Evolutionary conservation across 1,140 invertebrate genomes (phyloP).

Genomic region (Drosophila takahashii): DNA sequence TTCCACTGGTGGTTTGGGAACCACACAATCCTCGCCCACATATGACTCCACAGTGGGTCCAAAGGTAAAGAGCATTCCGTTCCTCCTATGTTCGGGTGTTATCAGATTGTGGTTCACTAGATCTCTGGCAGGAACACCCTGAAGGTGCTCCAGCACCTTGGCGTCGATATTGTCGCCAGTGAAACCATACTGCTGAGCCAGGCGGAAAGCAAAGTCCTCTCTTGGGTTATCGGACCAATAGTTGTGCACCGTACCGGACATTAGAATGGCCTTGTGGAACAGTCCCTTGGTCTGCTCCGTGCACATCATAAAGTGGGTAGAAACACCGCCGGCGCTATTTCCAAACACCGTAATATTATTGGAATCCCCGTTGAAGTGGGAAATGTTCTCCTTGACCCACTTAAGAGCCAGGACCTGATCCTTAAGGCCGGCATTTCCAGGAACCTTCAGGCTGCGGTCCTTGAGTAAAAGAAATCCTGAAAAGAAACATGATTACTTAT

Average conservation of each 20-base stretch:
- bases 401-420: slow-evolving; percentile 85
- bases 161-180: slow-evolving; percentile 70
- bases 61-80: slow-evolving; percentile 60
- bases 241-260: slow-evolving; percentile 86
- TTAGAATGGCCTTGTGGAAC: slow-evolving; percentile 87
- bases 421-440: slow-evolving; percentile 86
- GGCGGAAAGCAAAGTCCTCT: slow-evolving; percentile 68
- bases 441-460: slow-evolving; percentile 78
- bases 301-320: slow-evolving; percentile 74
- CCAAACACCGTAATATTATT: slow-evolving; percentile 83
- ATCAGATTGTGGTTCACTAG: slow-evolving; percentile 52
- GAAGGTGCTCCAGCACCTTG: slow-evolving; percentile 81
- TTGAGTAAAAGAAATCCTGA: slow-evolving; percentile 87
- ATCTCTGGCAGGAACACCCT: slow-evolving; percentile 35
- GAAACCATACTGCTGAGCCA: slow-evolving; percentile 62
- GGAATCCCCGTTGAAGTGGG: slow-evolving; percentile 81
- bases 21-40: slow-evolving; percentile 63
- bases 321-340: slow-evolving; percentile 82
- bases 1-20: slow-evolving; percentile 66
- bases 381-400: slow-evolving; percentile 85
- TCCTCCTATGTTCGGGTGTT: slow-evolving; percentile 46
- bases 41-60: slow-evolving; percentile 83
- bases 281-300: slow-evolving; percentile 84
- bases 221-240: slow-evolving; percentile 85
- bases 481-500: no score